Evolutionary conservation across 2,797 vertebrate genomes (phyloP), one percentile per base, ranked within the genome.

Genomic region (Oreochromis mossambicus): DNA sequence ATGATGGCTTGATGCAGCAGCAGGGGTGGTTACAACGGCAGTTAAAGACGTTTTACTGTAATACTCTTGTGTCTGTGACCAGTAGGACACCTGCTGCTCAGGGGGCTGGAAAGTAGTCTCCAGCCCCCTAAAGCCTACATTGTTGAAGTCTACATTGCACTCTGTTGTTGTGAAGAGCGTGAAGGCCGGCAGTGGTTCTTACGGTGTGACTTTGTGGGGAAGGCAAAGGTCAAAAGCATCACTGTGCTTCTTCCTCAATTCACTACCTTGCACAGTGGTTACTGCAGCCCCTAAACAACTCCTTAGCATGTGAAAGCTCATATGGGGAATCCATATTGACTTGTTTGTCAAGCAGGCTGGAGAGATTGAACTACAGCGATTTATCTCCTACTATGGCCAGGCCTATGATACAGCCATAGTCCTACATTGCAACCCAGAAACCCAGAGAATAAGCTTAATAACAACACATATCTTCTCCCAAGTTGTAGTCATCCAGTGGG

Each of bases 181-280:
- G 21, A 41, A 68, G 13, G 13, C 21, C 0, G 2, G 21, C 38
- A 43, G 63, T 43, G 21, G 63, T 15, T 70, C 13, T 15, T 68
- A n/a, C 1, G 0, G 0, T 41, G 12, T 41, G 36, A 66, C 61
- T 66, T 21, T 66, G 19, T 66, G 0, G 34, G 34, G 7, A 66
- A 68, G 3, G 36, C 36, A 41, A 43, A 68, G 36, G 36, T 68
- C 63, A 68, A 41, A 41, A 43, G n/a, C n/a, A 21, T 68, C 63
- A 68, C 63, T 0, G 3, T 68, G 36, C 0, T 68, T 68, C 36
- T 24, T 68, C n/a, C 36, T 68, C 7, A 68, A 24, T n/a, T 68
- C 63, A 11, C 63, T 43, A 68, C 7, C 36, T n/a, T 41, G n/a
- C 63, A 9, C 13, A 68, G 36, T 24, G 63, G 63, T 41, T 68